Percentiles rank a stretch among this genome's conserved stretches.
Conservation (phyloP, 92 coral and sea anemone species). For the Porites divaricata region DNA sequence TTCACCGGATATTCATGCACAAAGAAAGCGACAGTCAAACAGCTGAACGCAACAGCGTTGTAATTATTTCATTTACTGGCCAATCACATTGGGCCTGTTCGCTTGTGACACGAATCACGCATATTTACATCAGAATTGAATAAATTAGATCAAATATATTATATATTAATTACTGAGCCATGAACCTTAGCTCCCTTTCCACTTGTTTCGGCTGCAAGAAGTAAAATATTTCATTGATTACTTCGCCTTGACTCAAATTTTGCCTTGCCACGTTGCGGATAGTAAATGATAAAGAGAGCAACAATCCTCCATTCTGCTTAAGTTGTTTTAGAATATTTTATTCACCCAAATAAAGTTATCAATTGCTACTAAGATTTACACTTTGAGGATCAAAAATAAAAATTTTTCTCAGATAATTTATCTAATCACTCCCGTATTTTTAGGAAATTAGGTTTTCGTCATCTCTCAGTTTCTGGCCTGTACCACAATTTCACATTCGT, state of each 20-base stretch:
- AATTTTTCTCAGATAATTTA: neutral
- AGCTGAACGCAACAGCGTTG: slow-evolving; percentile 70
- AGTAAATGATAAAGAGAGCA: neutral
- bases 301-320: neutral
- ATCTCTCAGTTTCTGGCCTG: neutral
- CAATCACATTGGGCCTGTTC: slow-evolving; percentile 48
- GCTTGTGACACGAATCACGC: slow-evolving; percentile 6
- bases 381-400: neutral
- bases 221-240: too few species aligned
- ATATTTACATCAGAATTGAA: slow-evolving; percentile 21
- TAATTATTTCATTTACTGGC: slow-evolving; percentile 44
- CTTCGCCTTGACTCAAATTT: too few species aligned
- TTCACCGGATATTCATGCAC: slow-evolving; percentile 55
- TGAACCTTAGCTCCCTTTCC: neutral
- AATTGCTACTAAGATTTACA: neutral
- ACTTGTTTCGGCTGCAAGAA: too few species aligned
- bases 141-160: slow-evolving; percentile 17
- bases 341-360: too few species aligned
- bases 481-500: neutral
- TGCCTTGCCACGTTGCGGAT: too few species aligned
- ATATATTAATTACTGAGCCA: neutral
- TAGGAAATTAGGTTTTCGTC: too few species aligned
- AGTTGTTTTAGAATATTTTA: neutral
- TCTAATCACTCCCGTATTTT: too few species aligned
- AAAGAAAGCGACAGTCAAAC: slow-evolving; percentile 41